Evolutionary conservation across 1,140 invertebrate species (phyloP).

Genomic region (Glossosoma conforme): DNA sequence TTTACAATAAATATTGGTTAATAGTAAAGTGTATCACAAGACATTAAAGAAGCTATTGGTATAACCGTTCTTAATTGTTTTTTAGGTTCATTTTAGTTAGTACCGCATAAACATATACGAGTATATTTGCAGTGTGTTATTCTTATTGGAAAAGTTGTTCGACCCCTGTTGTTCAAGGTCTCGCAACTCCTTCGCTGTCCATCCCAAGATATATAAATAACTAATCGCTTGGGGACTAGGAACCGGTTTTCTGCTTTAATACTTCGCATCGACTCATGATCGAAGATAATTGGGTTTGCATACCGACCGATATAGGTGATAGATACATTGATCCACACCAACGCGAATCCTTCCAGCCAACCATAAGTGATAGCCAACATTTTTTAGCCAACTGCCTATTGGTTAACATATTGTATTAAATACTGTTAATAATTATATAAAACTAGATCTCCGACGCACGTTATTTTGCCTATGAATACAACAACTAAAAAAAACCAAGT

Average conservation of each 20-base stretch:
- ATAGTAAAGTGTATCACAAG: too few relatives aligned
- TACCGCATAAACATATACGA: too few relatives aligned
- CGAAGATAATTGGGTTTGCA: conserved; percentile 22
- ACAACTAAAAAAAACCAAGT: too few relatives aligned
- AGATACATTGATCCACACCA: conserved; percentile 6
- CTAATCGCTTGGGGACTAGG: conserved; percentile 4
- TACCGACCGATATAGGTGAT: conserved; percentile 19
- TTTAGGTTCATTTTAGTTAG: too few relatives aligned
- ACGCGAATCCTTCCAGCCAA: conserved; percentile 5
- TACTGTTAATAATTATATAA: background rate
- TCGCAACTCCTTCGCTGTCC: too few relatives aligned
- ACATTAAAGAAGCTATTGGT: too few relatives aligned
- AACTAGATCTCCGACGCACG: background rate
- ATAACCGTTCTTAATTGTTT: too few relatives aligned
- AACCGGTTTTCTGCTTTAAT: conserved; percentile 29
- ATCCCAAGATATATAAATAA: conserved; percentile 16
- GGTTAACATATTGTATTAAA: background rate
- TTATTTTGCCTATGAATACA: background rate
- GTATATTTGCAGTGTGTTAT: too few relatives aligned
- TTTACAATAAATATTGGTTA: too few relatives aligned
- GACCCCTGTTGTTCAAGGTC: too few relatives aligned
- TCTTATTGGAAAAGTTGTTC: too few relatives aligned
- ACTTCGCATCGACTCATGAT: conserved; percentile 20
- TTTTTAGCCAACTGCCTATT: background rate
- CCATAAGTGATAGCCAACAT: conserved; percentile 5